Conservation (phyloP, 2,113 vertebrate species). For the Athene cunicularia region DNA sequence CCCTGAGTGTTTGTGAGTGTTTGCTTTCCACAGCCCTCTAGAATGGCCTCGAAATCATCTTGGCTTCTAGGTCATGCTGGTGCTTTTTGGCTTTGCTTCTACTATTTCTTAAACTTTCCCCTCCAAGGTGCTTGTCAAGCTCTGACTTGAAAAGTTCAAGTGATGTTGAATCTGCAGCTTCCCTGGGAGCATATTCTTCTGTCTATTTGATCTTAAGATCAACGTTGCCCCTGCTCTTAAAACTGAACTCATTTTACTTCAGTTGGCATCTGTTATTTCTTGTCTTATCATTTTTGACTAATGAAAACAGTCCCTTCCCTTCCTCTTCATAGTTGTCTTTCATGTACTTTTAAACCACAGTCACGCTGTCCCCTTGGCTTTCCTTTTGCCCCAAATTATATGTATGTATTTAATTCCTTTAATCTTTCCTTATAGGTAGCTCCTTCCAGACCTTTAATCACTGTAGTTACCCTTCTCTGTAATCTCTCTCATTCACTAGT, state of each 20-base stretch:
- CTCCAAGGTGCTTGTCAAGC: background rate
- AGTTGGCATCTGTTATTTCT: slow-evolving; percentile 30
- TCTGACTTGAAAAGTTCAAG: background rate
- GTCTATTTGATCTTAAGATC: background rate
- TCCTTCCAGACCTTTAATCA: slow-evolving; percentile 45
- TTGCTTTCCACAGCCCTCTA: background rate
- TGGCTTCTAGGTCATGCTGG: background rate
- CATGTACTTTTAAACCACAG: background rate
- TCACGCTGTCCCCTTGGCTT: background rate
- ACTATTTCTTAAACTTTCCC: slow-evolving; percentile 4
- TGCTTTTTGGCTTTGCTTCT: background rate
- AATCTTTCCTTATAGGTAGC: slow-evolving; percentile 30
- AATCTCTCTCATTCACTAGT: background rate
- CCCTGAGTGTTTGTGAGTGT: background rate
- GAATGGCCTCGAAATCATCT: background rate
- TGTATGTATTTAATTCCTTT: slow-evolving; percentile 41
- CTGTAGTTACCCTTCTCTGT: background rate
- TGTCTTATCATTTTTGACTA: slow-evolving; percentile 33
- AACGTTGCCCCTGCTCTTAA: background rate
- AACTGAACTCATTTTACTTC: background rate
- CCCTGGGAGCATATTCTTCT: background rate
- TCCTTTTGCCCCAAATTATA: slow-evolving; percentile 5
- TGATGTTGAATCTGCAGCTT: background rate
- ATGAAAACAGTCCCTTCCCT: slow-evolving; percentile 18
- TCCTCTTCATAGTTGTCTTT: slow-evolving; percentile 25